Conservation (phyloP, 2,888 invertebrate genomes). For the Pinctada fucata region DNA sequence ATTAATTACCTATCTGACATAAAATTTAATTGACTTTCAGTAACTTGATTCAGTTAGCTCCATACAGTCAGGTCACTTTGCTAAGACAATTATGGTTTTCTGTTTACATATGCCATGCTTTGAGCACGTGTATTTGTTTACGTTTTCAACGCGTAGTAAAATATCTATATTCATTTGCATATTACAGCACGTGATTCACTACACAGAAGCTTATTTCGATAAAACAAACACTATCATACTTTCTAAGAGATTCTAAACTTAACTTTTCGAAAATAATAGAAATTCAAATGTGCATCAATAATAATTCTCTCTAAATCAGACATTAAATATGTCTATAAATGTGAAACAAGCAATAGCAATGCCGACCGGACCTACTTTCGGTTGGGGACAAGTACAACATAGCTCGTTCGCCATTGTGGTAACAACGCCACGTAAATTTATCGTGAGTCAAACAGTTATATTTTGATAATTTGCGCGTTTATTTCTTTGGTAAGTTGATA, state of each 20-base stretch:
- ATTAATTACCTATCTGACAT: no score
- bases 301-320: no score
- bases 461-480: constrained; percentile 13
- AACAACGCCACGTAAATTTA: constrained; percentile 34
- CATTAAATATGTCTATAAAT: no score
- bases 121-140: constrained; percentile 18
- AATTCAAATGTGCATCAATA: background rate
- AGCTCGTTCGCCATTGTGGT: constrained; percentile 35
- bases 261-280: background rate
- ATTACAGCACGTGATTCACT: constrained; percentile 9
- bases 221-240: no score
- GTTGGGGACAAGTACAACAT: constrained; percentile 18
- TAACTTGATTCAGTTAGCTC: background rate
- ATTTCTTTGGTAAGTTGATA: constrained; percentile 39
- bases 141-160: background rate
- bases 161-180: constrained; percentile 16
- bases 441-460: constrained; percentile 5
- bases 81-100: background rate
- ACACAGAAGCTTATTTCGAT: no score
- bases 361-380: background rate
- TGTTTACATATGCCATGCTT: background rate
- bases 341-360: no score
- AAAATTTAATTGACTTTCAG: background rate
- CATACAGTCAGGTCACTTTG: background rate
- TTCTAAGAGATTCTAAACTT: no score